Evolutionary conservation across 1,140 invertebrate species (phyloP).

Genomic region (Cheumatopsyche charites): DNA sequence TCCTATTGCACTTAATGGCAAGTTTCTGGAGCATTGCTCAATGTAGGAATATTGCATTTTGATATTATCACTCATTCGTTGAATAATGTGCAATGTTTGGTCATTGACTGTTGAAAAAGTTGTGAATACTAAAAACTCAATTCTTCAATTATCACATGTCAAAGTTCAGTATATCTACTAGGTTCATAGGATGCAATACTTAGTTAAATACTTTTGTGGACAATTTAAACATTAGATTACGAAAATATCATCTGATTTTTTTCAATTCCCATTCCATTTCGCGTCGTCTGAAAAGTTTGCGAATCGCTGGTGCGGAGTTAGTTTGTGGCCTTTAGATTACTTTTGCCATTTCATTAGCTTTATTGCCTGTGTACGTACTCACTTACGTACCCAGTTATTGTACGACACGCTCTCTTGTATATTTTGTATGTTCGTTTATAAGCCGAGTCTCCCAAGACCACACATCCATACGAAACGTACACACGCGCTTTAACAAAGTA

Average conservation of each 20-base stretch:
- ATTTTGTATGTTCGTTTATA: background rate
- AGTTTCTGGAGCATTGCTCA: too few species aligned
- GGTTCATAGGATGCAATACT: too few species aligned
- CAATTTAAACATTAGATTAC: too few species aligned
- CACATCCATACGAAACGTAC: background rate
- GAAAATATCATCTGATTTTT: background rate
- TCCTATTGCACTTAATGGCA: background rate
- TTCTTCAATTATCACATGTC: too few species aligned
- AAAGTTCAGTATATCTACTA: too few species aligned
- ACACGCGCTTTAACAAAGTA: constrained; percentile 32
- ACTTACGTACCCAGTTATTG: constrained; percentile 11
- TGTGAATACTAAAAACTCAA: too few species aligned
- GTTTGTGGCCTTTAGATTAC: constrained; percentile 39
- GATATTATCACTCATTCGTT: too few species aligned
- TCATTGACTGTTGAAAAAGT: too few species aligned
- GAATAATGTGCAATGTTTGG: too few species aligned
- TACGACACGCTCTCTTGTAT: background rate
- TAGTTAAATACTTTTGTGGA: too few species aligned
- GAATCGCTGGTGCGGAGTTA: constrained; percentile 5
- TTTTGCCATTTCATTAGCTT: constrained; percentile 40
- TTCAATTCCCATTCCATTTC: constrained; percentile 4
- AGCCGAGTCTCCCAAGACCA: background rate
- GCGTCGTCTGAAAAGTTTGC: constrained; percentile 26
- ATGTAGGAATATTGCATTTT: too few species aligned
- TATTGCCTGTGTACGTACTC: constrained; percentile 32